A percentile compares a stretch with the other conserved stretches of the same genome.
Conservation (phyloP, 2,888 invertebrate species). For the Idaea dimidiata region DNA sequence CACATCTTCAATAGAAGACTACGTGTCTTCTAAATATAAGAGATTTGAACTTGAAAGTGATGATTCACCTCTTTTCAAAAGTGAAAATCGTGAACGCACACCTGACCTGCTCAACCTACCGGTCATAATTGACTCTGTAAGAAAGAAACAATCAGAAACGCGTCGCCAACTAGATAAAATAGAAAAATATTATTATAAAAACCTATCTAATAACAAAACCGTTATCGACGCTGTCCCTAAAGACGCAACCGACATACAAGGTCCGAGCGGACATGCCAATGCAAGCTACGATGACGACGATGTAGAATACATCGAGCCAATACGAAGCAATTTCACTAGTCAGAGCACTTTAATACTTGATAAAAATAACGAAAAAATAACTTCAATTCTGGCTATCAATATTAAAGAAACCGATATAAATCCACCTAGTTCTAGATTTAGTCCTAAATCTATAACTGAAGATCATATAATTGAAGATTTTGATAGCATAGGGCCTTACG, state of each 20-base stretch:
- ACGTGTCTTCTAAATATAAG: constrained; percentile 76
- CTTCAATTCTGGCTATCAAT: constrained; percentile 66
- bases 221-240: constrained; percentile 72
- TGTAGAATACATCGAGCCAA: constrained; percentile 77
- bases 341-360: constrained; percentile 74
- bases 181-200: constrained; percentile 74
- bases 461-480: constrained; percentile 41
- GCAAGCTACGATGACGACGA: constrained; percentile 63
- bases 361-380: constrained; percentile 61
- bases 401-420: constrained; percentile 73
- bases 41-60: constrained; percentile 76
- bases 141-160: constrained; percentile 70
- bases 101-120: constrained; percentile 73
- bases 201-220: constrained; percentile 58
- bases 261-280: constrained; percentile 66
- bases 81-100: constrained; percentile 63
- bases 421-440: constrained; percentile 69
- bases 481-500: constrained; percentile 71
- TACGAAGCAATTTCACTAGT: constrained; percentile 72
- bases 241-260: constrained; percentile 69
- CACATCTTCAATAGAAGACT: constrained; percentile 74
- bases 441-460: constrained; percentile 52
- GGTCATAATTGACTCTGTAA: constrained; percentile 70
- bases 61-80: constrained; percentile 70
- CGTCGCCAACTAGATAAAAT: constrained; percentile 73